Evolutionary conservation across 2,797 vertebrate species (phyloP).

Genomic region (Peromyscus aztecus): DNA sequence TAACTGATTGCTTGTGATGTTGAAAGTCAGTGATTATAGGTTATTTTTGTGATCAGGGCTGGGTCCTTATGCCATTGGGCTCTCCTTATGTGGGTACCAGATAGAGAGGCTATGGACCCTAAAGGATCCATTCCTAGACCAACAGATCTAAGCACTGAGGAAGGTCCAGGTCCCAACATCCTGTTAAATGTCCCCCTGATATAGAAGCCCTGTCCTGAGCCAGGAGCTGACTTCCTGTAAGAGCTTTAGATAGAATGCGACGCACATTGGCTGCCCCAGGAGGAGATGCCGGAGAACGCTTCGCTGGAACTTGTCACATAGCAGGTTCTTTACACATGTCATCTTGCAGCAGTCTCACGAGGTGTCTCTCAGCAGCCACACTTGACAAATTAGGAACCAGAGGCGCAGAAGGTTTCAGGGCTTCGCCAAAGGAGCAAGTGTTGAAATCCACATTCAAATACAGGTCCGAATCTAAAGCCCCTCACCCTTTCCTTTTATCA

Average conservation of each 20-base stretch:
- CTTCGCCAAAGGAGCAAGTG: conserved; percentile 56
- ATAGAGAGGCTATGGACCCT: not conserved
- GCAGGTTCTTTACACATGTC: conserved; percentile 57
- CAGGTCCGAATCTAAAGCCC: not conserved
- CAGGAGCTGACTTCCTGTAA: conserved; percentile 49
- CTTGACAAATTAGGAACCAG: conserved; percentile 74
- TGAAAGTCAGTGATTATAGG: conserved; percentile 21
- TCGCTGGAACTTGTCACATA: conserved; percentile 56
- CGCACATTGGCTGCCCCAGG: not conserved
- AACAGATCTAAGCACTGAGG: not conserved
- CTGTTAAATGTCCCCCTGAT: not conserved
- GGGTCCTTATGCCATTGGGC: not conserved
- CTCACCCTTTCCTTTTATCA: not conserved
- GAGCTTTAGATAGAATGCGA: conserved; percentile 57
- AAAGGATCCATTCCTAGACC: not conserved
- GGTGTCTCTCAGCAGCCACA: conserved; percentile 53
- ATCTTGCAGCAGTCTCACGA: conserved; percentile 46
- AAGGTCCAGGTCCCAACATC: not conserved
- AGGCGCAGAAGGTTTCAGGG: conserved; percentile 44
- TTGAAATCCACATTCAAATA: conserved; percentile 61
- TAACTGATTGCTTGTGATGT: not conserved
- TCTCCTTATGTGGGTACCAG: not conserved
- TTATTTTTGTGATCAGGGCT: conserved; percentile 20
- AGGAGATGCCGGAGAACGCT: conserved; percentile 40
- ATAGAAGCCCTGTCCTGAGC: conserved; percentile 21